Conservation (phyloP, 2,888 invertebrate species). For the Phrixothrix hirtus region DNA sequence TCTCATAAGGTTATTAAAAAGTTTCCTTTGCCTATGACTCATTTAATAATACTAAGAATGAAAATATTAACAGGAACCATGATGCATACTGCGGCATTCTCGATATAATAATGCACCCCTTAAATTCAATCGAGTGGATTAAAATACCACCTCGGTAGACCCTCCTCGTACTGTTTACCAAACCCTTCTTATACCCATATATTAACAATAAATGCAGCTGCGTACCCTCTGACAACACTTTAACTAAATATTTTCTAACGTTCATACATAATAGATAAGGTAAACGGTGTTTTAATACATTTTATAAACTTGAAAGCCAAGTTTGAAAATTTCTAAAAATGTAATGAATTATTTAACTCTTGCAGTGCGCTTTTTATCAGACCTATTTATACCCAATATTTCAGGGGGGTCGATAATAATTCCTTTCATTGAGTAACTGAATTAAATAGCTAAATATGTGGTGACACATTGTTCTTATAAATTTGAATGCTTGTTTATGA, state of each 20-base stretch:
- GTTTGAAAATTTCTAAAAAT: not conserved
- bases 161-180: slow-evolving; percentile 37
- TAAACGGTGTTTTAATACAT: slow-evolving; percentile 2
- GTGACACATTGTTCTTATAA: too few species aligned
- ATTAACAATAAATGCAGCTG: slow-evolving; percentile 34
- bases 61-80: slow-evolving; percentile 19
- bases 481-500: too few species aligned
- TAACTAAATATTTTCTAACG: slow-evolving; percentile 17
- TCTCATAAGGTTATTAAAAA: too few species aligned
- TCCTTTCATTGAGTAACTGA: too few species aligned
- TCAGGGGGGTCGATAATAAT: too few species aligned
- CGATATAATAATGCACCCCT: slow-evolving; percentile 36
- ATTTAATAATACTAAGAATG: slow-evolving; percentile 1
- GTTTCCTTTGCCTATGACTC: slow-evolving; percentile 9
- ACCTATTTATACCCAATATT: too few species aligned
- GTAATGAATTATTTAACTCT: not conserved
- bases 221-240: slow-evolving; percentile 24
- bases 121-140: slow-evolving; percentile 39
- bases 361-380: too few species aligned
- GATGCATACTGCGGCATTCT: slow-evolving; percentile 25
- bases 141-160: slow-evolving; percentile 38
- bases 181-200: slow-evolving; percentile 37
- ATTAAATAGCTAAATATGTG: too few species aligned
- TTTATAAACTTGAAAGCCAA: not conserved
- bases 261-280: slow-evolving; percentile 3